Evolutionary conservation across 2,888 invertebrate genomes (phyloP).

Genomic region (Timandra comae): DNA sequence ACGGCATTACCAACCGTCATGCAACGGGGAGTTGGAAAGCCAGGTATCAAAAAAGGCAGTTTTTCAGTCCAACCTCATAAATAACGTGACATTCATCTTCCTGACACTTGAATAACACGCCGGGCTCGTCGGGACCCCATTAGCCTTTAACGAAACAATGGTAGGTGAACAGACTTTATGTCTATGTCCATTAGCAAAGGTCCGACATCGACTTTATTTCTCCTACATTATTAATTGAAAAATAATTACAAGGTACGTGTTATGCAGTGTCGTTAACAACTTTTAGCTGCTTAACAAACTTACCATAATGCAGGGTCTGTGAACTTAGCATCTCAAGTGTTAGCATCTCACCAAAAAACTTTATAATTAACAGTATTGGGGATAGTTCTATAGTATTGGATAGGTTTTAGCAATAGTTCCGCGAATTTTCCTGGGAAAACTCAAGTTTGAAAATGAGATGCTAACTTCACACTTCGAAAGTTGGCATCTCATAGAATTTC

Average conservation of each 20-base stretch:
- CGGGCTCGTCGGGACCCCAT: slow-evolving; percentile 49
- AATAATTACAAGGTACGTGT: slow-evolving; percentile 5
- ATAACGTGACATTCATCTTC: slow-evolving; percentile 68
- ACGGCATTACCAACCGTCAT: slow-evolving; percentile 33
- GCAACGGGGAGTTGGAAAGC: slow-evolving; percentile 25
- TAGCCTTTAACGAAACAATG: slow-evolving; percentile 68
- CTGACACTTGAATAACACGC: slow-evolving; percentile 67
- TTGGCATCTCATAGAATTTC: too few species aligned
- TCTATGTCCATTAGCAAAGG: slow-evolving; percentile 49
- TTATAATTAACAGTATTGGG: too few species aligned
- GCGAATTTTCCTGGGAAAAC: too few species aligned
- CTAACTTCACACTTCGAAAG: too few species aligned
- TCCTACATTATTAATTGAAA: slow-evolving; percentile 9
- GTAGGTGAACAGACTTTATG: slow-evolving; percentile 41
- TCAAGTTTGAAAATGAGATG: too few species aligned
- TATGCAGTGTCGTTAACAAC: neutral
- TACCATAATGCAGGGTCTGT: slow-evolving; percentile 1
- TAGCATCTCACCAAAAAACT: too few species aligned
- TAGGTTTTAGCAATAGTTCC: too few species aligned
- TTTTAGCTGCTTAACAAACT: too few species aligned
- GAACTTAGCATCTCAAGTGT: too few species aligned
- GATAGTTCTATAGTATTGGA: too few species aligned
- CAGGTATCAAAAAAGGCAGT: slow-evolving; percentile 41
- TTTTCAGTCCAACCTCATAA: slow-evolving; percentile 53
- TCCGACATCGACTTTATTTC: slow-evolving; percentile 21